A percentile compares a stretch with the other conserved stretches of the same genome.
Evolutionary conservation across 2,113 vertebrate species (phyloP).

Genomic region (Sinosuthora webbiana): DNA sequence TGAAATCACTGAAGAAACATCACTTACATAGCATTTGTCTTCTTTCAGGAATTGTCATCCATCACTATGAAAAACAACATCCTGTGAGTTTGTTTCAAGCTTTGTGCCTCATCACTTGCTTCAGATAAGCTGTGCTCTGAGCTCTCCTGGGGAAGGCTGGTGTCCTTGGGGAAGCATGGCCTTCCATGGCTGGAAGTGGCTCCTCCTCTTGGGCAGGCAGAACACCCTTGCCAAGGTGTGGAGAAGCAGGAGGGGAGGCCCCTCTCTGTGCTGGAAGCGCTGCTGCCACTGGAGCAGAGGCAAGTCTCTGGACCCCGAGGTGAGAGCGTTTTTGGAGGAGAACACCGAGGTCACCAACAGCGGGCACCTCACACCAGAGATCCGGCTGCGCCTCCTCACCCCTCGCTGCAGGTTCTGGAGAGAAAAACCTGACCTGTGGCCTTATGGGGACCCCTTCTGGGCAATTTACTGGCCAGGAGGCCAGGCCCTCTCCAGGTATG

Average conservation of each 20-base stretch:
- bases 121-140: background rate
- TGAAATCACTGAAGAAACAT: background rate
- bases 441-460: constrained; percentile 90
- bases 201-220: background rate
- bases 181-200: background rate
- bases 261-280: background rate
- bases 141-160: background rate
- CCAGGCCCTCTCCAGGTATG: constrained; percentile 88
- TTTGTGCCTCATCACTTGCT: background rate
- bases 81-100: background rate
- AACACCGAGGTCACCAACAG: constrained; percentile 83
- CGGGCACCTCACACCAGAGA: constrained; percentile 86
- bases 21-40: background rate
- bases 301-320: constrained; percentile 17
- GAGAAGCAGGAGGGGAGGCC: background rate
- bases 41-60: constrained; percentile 4
- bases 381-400: constrained; percentile 85
- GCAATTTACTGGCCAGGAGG: constrained; percentile 97
- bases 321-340: constrained; percentile 79
- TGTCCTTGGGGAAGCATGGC: constrained; percentile 4
- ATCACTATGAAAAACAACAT: background rate
- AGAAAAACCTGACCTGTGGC: constrained; percentile 87
- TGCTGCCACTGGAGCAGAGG: background rate
- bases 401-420: constrained; percentile 88
- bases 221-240: background rate